Conservation (phyloP, 2,888 invertebrate species). For the Fragum whitleyi region DNA sequence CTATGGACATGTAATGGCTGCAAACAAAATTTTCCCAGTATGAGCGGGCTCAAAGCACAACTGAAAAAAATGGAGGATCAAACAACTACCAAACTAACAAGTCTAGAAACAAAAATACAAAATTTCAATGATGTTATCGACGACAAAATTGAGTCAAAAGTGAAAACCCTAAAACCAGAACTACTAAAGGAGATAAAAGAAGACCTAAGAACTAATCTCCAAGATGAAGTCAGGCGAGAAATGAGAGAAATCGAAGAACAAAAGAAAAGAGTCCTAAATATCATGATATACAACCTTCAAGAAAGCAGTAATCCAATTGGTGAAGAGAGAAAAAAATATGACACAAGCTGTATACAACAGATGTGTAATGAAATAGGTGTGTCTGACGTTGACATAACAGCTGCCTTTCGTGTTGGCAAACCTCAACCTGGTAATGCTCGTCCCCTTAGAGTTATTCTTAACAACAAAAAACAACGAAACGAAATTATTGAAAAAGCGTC, state of each 20-base stretch:
- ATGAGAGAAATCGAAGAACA: not conserved
- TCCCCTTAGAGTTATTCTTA: not conserved
- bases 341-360: not conserved
- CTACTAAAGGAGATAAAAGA: not conserved
- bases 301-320: not conserved
- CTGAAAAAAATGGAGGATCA: not conserved
- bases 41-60: not conserved
- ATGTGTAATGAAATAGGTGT: not conserved
- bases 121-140: not conserved
- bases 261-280: not conserved
- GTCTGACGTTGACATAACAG: not conserved
- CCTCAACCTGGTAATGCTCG: not conserved
- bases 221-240: not conserved
- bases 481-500: not conserved
- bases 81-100: not conserved
- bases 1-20: not conserved
- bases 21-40: slow-evolving; percentile 12
- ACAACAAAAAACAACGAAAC: too few species aligned
- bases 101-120: not conserved
- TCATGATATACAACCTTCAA: not conserved
- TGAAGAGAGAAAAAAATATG: not conserved
- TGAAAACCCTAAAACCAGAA: not conserved
- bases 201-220: not conserved
- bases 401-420: too few species aligned
- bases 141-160: not conserved